Conservation (phyloP, 2,888 invertebrate genomes). For the Sisyra terminalis region DNA sequence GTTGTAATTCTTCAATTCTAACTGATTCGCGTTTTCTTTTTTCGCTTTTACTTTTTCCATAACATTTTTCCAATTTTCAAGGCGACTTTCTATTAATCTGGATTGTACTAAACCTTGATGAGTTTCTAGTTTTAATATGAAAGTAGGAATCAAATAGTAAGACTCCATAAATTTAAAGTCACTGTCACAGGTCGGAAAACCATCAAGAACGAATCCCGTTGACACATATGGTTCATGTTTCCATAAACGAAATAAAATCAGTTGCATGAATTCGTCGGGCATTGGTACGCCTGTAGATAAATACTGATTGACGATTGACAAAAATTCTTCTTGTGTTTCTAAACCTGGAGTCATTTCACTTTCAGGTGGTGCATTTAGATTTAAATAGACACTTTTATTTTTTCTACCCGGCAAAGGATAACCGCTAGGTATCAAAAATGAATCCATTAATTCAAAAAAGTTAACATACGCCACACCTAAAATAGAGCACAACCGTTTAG, state of each 20-base stretch:
- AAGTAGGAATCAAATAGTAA: constrained; percentile 36
- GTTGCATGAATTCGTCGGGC: constrained; percentile 26
- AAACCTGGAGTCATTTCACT: constrained; percentile 9
- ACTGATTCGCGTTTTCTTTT: constrained; percentile 19
- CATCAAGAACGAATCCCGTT: constrained; percentile 40
- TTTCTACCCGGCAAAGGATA: not conserved
- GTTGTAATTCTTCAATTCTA: constrained; percentile 23
- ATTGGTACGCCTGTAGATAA: constrained; percentile 31
- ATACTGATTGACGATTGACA: constrained; percentile 30
- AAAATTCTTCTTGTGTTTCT: constrained; percentile 5
- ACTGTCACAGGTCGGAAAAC: constrained; percentile 37
- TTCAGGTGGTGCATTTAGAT: constrained; percentile 1
- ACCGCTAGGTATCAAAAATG: not conserved
- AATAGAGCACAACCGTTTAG: constrained; percentile 32
- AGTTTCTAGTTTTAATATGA: constrained; percentile 33
- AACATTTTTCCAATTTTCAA: constrained; percentile 25
- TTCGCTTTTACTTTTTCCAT: constrained; percentile 17
- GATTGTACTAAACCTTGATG: constrained; percentile 22
- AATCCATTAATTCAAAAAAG: constrained; percentile 23
- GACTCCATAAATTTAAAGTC: constrained; percentile 36
- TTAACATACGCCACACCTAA: constrained; percentile 36
- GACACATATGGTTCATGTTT: constrained; percentile 30
- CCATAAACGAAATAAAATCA: constrained; percentile 33
- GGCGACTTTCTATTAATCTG: constrained; percentile 23
- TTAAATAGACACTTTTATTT: not conserved